Evolutionary conservation across 2,888 invertebrate genomes (phyloP).

Genomic region (Himalopsyche japonica): DNA sequence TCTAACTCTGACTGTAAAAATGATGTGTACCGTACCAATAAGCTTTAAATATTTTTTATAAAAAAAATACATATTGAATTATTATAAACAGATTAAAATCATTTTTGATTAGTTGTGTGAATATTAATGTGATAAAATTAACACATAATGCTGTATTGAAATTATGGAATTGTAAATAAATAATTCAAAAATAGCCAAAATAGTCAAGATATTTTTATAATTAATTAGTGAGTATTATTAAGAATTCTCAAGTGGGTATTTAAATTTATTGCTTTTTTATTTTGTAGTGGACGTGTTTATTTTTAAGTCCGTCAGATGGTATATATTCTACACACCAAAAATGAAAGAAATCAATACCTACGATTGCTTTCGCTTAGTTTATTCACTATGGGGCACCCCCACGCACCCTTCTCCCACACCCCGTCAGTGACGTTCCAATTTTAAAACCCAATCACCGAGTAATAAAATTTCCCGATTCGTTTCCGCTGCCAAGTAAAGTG

Average conservation of each 20-base stretch:
- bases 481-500: conserved; percentile 9
- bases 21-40: too few species aligned
- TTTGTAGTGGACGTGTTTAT: neutral
- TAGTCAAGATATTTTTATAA: too few species aligned
- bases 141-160: too few species aligned
- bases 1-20: too few species aligned
- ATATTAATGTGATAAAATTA: too few species aligned
- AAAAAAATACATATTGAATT: too few species aligned
- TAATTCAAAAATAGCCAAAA: too few species aligned
- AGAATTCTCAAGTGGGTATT: neutral
- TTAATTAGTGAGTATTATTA: too few species aligned
- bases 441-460: conserved; percentile 34
- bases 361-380: conserved; percentile 4
- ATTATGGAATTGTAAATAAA: too few species aligned
- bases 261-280: neutral
- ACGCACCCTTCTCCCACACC: neutral
- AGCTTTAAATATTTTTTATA: too few species aligned
- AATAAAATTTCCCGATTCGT: conserved; percentile 31
- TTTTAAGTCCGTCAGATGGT: neutral
- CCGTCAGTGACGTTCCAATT: conserved; percentile 21
- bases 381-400: neutral
- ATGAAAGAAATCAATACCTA: neutral
- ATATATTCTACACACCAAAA: neutral
- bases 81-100: too few species aligned
- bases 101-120: too few species aligned